Conservation (phyloP, 2,113 vertebrate genomes). For the Epinephelus lanceolatus region DNA sequence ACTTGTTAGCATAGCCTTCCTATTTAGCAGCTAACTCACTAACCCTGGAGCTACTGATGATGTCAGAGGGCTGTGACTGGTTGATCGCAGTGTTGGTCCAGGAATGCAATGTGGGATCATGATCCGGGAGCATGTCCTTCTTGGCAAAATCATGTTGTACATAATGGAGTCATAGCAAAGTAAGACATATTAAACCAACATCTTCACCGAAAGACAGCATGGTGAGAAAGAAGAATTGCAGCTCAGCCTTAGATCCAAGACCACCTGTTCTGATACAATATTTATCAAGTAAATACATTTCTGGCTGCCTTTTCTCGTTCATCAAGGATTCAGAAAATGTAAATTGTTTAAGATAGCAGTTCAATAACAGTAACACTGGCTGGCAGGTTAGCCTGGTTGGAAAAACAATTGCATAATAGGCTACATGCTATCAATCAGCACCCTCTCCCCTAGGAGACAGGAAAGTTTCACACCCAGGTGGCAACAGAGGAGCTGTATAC, state of each 20-base stretch:
- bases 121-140: too few relatives aligned
- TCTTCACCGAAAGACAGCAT: background rate
- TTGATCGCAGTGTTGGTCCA: too few relatives aligned
- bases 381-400: background rate
- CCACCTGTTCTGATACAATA: background rate
- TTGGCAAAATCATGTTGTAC: too few relatives aligned
- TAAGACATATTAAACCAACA: background rate
- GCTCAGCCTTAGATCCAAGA: background rate
- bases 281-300: background rate
- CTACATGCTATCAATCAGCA: background rate
- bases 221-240: background rate
- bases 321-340: background rate
- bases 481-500: conserved; percentile 1
- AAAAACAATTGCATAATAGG: conserved; percentile 4
- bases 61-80: too few relatives aligned
- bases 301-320: background rate
- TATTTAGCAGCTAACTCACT: too few relatives aligned
- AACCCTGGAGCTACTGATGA: too few relatives aligned
- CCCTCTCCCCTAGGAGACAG: conserved; percentile 35
- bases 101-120: too few relatives aligned
- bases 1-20: too few relatives aligned
- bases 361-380: background rate
- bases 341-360: background rate
- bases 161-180: background rate
- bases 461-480: conserved; percentile 44